A percentile compares a stretch with the other conserved stretches of the same genome.
Conservation (phyloP, 1,140 invertebrate genomes). For the Panagrolaimus sp. region DNA sequence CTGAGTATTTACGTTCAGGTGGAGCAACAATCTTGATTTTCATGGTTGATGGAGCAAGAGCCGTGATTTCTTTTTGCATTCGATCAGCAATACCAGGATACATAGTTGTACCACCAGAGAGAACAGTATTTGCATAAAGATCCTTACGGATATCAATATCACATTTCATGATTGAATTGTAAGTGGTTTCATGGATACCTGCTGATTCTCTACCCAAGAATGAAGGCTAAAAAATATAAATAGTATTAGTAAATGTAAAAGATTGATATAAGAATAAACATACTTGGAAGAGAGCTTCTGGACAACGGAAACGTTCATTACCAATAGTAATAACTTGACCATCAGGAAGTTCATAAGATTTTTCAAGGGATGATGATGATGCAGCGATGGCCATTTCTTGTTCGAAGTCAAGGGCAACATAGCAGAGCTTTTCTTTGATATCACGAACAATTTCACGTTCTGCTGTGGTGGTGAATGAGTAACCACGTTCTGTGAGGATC, state of each 20-base stretch:
- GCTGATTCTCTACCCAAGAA: constrained; percentile 77
- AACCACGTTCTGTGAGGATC: constrained; percentile 52
- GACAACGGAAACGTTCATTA: constrained; percentile 93
- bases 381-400: constrained; percentile 88
- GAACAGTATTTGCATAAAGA: constrained; percentile 78
- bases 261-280: no score
- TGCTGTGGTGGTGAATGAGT: constrained; percentile 65
- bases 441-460: constrained; percentile 80
- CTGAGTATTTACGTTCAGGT: constrained; percentile 74
- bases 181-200: constrained; percentile 87
- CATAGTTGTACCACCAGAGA: constrained; percentile 64
- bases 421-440: constrained; percentile 69
- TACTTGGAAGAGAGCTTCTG: constrained; percentile 90
- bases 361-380: constrained; percentile 60
- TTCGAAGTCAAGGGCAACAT: constrained; percentile 83
- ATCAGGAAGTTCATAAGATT: constrained; percentile 63
- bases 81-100: constrained; percentile 63
- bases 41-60: constrained; percentile 61
- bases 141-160: constrained; percentile 84
- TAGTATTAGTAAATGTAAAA: constrained; percentile 78
- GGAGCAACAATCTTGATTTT: constrained; percentile 63
- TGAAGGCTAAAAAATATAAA: constrained; percentile 37
- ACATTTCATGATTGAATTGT: constrained; percentile 96
- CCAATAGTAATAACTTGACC: constrained; percentile 75
- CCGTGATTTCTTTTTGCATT: constrained; percentile 60